Conservation (phyloP, 2,797 vertebrate genomes). For the Helostoma temminkii region DNA sequence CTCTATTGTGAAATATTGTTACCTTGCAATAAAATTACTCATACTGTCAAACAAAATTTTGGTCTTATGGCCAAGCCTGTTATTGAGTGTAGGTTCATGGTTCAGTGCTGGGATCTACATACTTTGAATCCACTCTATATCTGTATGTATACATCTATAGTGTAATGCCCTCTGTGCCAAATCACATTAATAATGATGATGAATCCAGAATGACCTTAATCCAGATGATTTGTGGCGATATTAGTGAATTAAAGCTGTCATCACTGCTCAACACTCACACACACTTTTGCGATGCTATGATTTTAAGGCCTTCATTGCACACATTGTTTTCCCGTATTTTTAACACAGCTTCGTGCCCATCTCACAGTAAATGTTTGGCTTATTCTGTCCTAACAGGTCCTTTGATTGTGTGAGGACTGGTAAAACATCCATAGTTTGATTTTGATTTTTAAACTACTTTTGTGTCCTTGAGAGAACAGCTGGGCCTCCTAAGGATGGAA, state of each 20-base stretch:
- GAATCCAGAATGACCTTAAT: slow-evolving; percentile 55
- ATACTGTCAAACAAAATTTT: no score
- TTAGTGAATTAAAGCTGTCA: slow-evolving; percentile 47
- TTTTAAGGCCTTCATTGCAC: no score
- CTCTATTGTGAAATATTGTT: no score
- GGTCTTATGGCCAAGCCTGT: no score
- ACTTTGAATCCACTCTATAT: no score
- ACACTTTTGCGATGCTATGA: neutral
- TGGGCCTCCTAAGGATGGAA: slow-evolving; percentile 9
- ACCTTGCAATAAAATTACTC: no score
- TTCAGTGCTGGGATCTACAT: no score
- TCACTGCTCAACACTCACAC: slow-evolving; percentile 1
- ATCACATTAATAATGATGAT: slow-evolving; percentile 51
- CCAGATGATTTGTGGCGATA: slow-evolving; percentile 48
- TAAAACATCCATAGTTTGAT: neutral
- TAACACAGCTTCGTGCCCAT: neutral
- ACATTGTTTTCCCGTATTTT: slow-evolving; percentile 4
- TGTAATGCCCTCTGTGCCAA: slow-evolving; percentile 14
- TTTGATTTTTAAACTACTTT: neutral
- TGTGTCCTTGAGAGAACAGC: slow-evolving; percentile 18
- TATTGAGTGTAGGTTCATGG: no score
- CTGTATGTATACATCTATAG: slow-evolving; percentile 22
- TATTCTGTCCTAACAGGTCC: no score
- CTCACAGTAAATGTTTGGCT: neutral
- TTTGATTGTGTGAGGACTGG: neutral